phyloP scores from a whole-genome alignment of 92 coral and sea anemone genomes.

The Ricordea florida region DNA sequence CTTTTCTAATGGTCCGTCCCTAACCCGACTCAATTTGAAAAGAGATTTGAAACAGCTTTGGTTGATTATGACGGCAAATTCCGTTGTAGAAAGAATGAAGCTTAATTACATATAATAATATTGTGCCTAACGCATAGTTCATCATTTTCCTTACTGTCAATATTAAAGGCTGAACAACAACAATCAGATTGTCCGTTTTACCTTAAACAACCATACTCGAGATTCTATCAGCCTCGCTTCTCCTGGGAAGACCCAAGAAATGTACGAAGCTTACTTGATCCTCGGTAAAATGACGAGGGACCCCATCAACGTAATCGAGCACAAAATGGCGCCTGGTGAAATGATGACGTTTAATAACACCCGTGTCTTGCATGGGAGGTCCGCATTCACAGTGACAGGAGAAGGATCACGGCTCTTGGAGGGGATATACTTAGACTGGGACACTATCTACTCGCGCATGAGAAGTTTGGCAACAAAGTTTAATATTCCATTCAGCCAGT shows the following conservation, averaged over 20 bases:
- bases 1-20: no score
- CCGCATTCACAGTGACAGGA: conserved; percentile 49
- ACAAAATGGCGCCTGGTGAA: conserved; percentile 80
- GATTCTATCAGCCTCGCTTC: conserved; percentile 56
- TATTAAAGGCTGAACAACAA: conserved; percentile 63
- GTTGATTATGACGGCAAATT: no score
- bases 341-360: conserved; percentile 78
- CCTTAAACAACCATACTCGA: conserved; percentile 73
- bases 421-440: conserved; percentile 92
- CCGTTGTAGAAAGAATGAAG: no score
- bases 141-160: no score
- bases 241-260: conserved; percentile 56
- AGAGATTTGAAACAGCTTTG: no score
- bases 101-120: no score
- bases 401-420: conserved; percentile 62
- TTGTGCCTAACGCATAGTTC: no score
- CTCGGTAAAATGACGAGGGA: conserved; percentile 73
- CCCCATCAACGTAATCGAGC: conserved; percentile 64
- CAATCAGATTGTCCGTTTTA: conserved; percentile 52
- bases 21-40: no score
- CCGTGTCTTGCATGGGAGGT: conserved; percentile 85
- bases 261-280: conserved; percentile 64
- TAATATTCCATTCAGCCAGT: conserved; percentile 46
- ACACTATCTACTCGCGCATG: conserved; percentile 75
- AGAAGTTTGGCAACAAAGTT: conserved; percentile 61